Evolutionary conservation across 1,140 invertebrate genomes (phyloP), one percentile per base, ranked within the genome.

Genomic region (Drosophila arizonae): DNA sequence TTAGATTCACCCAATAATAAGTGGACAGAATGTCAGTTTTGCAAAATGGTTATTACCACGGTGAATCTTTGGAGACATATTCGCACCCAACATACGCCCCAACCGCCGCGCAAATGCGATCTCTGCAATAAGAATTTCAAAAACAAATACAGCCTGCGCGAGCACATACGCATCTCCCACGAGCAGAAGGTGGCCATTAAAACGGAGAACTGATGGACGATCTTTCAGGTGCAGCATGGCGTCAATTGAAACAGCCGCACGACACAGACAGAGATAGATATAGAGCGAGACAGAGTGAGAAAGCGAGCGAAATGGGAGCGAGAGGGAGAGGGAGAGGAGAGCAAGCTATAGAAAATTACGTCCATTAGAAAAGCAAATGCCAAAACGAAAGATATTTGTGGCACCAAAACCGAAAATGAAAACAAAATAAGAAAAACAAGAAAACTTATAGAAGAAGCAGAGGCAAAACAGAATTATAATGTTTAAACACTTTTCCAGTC

Each of bases 31-130:
- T 92, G 91, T 91, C 90, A 92, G 64, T 92, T 92, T 90, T 92
- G 91, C 90, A 92, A 92, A 91, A 90, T 92, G 81, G 89, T 92
- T 72, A 91, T 92, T 72, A 92, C 91, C 65, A 92, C 91, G 64
- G 91, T 92, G 55, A 92, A 92, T 91, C 89, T 92, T 82, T 92
- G 91, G 91, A 91, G 91, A 92, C 91, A 92, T 91, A 92, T 92
- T 91, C 91, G 91, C 77, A 92, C 91, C 54, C 91, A 92, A 78
- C 91, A 92, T n/a, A 92, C 91, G 41, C 89, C 91, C 45, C 91
- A 92, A 64, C 91, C 91, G 64, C 91, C 91, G 33, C 89, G 91
- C 69, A 91, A 92, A 76, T 92, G 91, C 64, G 91, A 92, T 58
- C 72, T 91, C 33, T 92, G 91, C 81, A 90, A 92, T 81, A 92